phyloP scores from a whole-genome alignment of 92 coral and sea anemone species.

The Meandrina meandrites region DNA sequence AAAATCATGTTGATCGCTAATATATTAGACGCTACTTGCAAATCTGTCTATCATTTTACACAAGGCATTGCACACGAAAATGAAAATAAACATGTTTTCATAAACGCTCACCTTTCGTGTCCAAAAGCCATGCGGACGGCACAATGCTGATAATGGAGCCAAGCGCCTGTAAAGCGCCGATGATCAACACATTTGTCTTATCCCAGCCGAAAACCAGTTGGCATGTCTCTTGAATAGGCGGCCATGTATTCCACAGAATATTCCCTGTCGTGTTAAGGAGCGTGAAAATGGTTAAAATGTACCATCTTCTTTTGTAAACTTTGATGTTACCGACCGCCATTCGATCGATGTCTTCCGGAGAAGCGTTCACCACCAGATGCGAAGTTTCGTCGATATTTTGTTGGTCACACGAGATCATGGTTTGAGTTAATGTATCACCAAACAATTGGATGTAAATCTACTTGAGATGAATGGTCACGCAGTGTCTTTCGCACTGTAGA shows the following conservation, averaged over 20 bases:
- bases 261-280: slow-evolving; percentile 77
- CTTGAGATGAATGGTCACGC: neutral
- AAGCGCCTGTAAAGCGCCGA: slow-evolving; percentile 91
- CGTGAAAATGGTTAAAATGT: slow-evolving; percentile 76
- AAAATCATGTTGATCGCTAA: neutral
- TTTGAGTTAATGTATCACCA: neutral
- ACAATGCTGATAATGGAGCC: slow-evolving; percentile 87
- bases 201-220: slow-evolving; percentile 91
- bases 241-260: slow-evolving; percentile 97
- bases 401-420: neutral
- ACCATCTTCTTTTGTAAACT: slow-evolving; percentile 90
- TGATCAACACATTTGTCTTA: slow-evolving; percentile 77
- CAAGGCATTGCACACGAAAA: neutral
- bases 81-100: neutral
- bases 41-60: neutral
- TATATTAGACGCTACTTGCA: neutral
- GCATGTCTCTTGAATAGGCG: slow-evolving; percentile 94
- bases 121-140: slow-evolving; percentile 93
- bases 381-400: slow-evolving; percentile 32
- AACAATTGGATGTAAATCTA: neutral
- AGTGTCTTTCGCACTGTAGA: neutral
- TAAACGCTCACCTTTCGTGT: slow-evolving; percentile 80
- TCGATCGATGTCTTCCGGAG: slow-evolving; percentile 18
- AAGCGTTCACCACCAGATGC: slow-evolving; percentile 36
- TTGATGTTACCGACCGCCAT: slow-evolving; percentile 41